phyloP scores from a whole-genome alignment of 2,113 vertebrate species.

The Picathartes gymnocephalus region DNA sequence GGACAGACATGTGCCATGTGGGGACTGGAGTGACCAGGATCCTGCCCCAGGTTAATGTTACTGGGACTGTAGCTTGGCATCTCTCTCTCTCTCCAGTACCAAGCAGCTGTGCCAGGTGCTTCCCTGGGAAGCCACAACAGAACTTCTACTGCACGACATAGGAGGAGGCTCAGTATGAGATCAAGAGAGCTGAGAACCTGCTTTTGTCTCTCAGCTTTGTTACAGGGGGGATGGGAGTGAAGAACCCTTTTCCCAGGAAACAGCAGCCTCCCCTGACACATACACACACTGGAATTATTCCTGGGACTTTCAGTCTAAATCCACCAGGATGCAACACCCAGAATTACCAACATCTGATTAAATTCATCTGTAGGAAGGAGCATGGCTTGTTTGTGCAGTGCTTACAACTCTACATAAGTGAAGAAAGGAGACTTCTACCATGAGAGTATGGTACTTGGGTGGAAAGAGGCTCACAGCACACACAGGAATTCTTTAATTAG shows the following conservation, averaged over 20 bases:
- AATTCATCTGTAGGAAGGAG: background rate
- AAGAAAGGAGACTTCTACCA: background rate
- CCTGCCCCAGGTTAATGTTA: background rate
- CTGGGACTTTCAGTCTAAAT: background rate
- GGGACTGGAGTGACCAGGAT: background rate
- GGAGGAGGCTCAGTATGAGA: background rate
- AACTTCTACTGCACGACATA: background rate
- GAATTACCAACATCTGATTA: background rate
- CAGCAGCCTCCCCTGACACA: rapidly evolving
- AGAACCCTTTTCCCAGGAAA: background rate
- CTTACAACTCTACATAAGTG: background rate
- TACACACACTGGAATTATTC: background rate
- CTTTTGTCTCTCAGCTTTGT: background rate
- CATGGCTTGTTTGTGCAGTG: background rate
- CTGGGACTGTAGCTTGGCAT: background rate
- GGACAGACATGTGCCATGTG: background rate
- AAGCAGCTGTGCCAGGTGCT: background rate
- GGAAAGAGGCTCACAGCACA: background rate
- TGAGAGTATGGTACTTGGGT: rapidly evolving
- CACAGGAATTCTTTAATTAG: background rate
- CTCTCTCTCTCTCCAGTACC: background rate
- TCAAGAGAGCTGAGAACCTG: background rate
- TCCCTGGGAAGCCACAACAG: background rate
- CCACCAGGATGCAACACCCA: background rate
- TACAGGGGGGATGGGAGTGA: background rate